Conservation (phyloP, 2,113 vertebrate species). For the Eonycteris spelaea region DNA sequence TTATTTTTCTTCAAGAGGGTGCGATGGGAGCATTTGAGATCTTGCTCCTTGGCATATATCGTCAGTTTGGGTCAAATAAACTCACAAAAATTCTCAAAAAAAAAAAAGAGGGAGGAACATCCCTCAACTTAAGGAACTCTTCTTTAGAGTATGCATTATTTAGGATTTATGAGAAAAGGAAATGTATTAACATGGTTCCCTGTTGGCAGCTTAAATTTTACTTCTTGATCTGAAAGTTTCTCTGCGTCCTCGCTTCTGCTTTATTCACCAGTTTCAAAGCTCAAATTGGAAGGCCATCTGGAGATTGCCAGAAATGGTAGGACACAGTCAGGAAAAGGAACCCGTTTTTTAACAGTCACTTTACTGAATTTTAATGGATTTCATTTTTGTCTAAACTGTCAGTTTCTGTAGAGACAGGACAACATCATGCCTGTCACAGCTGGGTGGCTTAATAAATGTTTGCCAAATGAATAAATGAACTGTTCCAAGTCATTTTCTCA, state of each 20-base stretch:
- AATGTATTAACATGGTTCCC: neutral
- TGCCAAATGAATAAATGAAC: neutral
- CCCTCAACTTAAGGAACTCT: neutral
- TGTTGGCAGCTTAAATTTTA: neutral
- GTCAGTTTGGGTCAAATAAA: too few species aligned
- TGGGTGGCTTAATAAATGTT: neutral
- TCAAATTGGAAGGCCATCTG: neutral
- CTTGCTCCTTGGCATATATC: too few species aligned
- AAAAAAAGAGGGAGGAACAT: neutral
- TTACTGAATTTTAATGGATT: neutral
- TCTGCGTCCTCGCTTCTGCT: neutral
- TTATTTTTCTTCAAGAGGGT: neutral
- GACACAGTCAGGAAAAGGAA: neutral
- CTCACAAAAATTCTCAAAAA: too few species aligned
- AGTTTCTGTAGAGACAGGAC: neutral
- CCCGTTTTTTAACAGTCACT: neutral
- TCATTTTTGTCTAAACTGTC: neutral
- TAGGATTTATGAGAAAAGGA: constrained; percentile 7
- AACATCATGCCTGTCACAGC: neutral
- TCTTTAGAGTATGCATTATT: neutral
- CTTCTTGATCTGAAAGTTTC: neutral
- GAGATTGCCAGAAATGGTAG: neutral
- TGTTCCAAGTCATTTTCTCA: neutral
- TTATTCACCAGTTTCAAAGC: neutral
- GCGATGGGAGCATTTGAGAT: too few species aligned